Percentiles rank a stretch among this genome's conserved stretches.
Conservation (phyloP, 1,140 invertebrate genomes). For the Drosophila chauvacae region DNA sequence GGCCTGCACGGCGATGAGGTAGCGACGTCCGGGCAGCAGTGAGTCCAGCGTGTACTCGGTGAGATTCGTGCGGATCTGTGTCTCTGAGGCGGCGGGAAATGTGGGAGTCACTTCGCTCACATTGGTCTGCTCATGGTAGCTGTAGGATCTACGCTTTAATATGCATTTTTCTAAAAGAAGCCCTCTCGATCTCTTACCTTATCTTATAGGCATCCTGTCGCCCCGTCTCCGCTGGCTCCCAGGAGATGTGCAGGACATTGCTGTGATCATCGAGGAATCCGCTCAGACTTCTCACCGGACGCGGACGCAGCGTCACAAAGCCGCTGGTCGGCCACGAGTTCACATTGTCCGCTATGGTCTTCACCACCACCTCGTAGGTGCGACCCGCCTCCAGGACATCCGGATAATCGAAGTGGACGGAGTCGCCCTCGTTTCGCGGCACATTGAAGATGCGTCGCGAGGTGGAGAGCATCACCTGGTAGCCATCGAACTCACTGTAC, state of each 20-base stretch:
- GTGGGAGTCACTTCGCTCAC: constrained; percentile 84
- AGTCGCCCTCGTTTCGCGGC: constrained; percentile 87
- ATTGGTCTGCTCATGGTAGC: constrained; percentile 93
- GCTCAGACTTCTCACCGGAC: constrained; percentile 88
- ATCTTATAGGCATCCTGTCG: constrained; percentile 93
- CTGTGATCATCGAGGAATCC: constrained; percentile 87
- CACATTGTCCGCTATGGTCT: constrained; percentile 96
- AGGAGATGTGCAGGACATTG: constrained; percentile 90
- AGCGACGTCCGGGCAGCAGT: constrained; percentile 94
- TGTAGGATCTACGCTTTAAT: constrained; percentile 34
- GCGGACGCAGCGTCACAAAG: constrained; percentile 93
- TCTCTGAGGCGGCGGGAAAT: constrained; percentile 87
- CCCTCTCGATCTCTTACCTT: constrained; percentile 5
- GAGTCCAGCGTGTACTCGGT: constrained; percentile 89
- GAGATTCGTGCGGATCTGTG: constrained; percentile 87
- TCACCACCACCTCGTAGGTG: constrained; percentile 94
- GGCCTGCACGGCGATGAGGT: constrained; percentile 92
- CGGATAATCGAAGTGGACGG: constrained; percentile 89
- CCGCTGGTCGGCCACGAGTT: constrained; percentile 94
- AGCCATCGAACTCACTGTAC: constrained; percentile 94
- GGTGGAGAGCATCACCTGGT: constrained; percentile 91
- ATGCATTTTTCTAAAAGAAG: background rate
- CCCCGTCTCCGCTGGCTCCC: constrained; percentile 90
- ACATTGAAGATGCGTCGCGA: constrained; percentile 88
- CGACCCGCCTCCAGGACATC: constrained; percentile 93